Percentiles rank a stretch among this genome's conserved stretches.
phyloP scores from a whole-genome alignment of 2,797 vertebrate species.

The Buceros bicornis region DNA sequence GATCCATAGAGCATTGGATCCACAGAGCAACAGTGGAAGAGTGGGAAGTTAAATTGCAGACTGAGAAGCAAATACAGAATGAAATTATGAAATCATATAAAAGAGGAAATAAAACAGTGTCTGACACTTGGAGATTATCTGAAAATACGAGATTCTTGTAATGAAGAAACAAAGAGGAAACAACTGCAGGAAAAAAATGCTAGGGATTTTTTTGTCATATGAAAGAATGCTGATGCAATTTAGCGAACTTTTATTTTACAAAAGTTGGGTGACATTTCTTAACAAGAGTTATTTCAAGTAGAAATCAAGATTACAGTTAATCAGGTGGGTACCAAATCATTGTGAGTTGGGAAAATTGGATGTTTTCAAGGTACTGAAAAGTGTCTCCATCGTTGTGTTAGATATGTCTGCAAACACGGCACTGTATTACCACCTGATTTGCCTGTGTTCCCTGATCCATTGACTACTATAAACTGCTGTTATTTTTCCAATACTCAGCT shows the following conservation, averaged over 20 bases:
- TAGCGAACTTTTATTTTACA: not conserved
- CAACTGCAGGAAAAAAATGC: not conserved
- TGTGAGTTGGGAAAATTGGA: not conserved
- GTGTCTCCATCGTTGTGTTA: not conserved
- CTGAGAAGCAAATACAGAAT: not conserved
- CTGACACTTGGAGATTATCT: not conserved
- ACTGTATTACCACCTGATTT: not conserved
- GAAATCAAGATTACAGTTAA: not conserved
- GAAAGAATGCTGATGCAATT: not conserved
- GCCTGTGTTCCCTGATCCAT: not conserved
- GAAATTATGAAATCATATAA: not conserved
- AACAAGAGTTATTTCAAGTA: not conserved
- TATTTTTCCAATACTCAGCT: not conserved
- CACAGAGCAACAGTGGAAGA: not conserved
- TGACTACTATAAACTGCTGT: not conserved
- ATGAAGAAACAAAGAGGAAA: not conserved
- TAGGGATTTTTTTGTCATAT: not conserved
- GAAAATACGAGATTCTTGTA: not conserved
- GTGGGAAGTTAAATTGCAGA: not conserved
- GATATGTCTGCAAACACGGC: not conserved
- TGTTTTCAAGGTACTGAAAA: not conserved
- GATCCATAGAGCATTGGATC: not conserved
- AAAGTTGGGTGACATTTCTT: not conserved
- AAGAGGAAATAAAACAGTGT: slow-evolving; percentile 2
- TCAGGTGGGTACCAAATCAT: not conserved